phyloP scores from a whole-genome alignment of 2,113 vertebrate genomes.

The Furnarius figulus region DNA sequence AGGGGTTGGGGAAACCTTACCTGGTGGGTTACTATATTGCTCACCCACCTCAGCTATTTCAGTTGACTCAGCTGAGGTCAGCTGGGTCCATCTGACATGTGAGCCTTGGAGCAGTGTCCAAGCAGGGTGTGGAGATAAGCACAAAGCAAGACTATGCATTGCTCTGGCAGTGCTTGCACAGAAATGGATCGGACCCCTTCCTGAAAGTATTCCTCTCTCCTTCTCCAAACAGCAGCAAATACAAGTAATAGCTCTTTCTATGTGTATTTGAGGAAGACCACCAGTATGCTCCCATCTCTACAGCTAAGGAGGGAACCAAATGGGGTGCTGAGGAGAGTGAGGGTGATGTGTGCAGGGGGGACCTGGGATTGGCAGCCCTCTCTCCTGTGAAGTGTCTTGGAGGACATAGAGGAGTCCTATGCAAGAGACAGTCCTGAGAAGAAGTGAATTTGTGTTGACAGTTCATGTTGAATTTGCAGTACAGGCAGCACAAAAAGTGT shows the following conservation, averaged over 20 bases:
- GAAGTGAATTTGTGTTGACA: neutral
- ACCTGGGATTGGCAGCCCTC: neutral
- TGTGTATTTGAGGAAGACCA: neutral
- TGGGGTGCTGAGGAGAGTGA: neutral
- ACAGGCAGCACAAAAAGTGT: neutral
- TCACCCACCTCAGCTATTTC: neutral
- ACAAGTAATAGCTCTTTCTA: neutral
- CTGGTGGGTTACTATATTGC: neutral
- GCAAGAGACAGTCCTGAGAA: neutral
- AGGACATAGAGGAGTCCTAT: neutral
- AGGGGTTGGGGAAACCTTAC: neutral
- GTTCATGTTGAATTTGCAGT: neutral
- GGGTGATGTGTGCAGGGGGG: too few relatives aligned
- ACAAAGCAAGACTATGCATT: rapidly evolving
- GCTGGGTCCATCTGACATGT: rapidly evolving
- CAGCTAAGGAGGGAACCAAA: neutral
- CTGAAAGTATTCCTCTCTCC: neutral
- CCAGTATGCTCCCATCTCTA: rapidly evolving
- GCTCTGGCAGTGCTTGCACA: neutral
- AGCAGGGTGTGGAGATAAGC: neutral
- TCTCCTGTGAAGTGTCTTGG: neutral
- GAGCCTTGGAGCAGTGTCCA: neutral
- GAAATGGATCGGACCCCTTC: rapidly evolving
- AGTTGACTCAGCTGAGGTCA: neutral
- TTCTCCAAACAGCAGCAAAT: neutral